Evolutionary conservation across 2,113 vertebrate genomes (phyloP).

Genomic region (Crypturellus undulatus): DNA sequence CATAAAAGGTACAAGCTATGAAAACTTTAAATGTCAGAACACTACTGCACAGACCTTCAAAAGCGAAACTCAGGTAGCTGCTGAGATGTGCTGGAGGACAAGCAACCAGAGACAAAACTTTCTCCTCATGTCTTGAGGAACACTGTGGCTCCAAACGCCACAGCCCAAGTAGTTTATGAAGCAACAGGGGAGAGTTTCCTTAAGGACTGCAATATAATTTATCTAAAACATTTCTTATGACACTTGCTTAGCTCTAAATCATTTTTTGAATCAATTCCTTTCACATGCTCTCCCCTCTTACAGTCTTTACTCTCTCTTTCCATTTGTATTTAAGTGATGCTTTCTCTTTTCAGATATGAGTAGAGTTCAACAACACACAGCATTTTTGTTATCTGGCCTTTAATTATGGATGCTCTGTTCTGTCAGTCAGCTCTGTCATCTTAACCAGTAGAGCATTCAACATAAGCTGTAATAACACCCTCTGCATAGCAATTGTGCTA

Average conservation of each 20-base stretch:
- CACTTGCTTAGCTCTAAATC: background rate
- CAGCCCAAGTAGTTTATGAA: background rate
- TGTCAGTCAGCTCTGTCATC: background rate
- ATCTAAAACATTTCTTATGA: background rate
- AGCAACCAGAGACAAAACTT: background rate
- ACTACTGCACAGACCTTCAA: background rate
- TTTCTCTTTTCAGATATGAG: background rate
- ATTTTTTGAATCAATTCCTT: background rate
- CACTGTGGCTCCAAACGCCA: background rate
- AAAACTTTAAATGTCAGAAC: background rate
- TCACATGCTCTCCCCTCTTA: background rate
- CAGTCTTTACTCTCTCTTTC: background rate
- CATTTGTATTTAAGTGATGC: background rate
- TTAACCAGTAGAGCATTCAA: background rate
- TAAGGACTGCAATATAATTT: background rate
- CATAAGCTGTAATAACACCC: background rate
- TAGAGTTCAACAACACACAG: background rate
- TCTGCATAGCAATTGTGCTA: background rate
- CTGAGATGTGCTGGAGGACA: background rate
- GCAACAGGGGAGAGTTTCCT: background rate
- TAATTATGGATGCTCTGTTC: background rate
- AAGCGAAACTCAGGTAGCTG: background rate
- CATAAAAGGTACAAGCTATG: background rate
- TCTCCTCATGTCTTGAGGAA: background rate
- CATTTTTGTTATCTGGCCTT: background rate